Percentiles rank a stretch among this genome's conserved stretches.
phyloP scores from a whole-genome alignment of 2,113 vertebrate genomes.

The Pedetes capensis region DNA sequence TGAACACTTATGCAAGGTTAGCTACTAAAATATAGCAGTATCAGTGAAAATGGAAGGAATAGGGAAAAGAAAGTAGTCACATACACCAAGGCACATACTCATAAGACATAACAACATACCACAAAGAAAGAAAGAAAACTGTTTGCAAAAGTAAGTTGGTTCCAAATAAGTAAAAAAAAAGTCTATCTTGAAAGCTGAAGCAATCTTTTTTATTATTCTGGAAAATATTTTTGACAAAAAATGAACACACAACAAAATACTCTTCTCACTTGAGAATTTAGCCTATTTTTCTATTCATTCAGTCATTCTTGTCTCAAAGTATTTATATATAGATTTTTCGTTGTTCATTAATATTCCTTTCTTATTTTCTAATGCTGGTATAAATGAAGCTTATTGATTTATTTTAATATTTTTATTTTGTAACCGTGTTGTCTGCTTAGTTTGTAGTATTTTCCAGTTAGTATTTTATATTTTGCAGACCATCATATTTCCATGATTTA shows the following conservation, averaged over 20 bases:
- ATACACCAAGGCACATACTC: background rate
- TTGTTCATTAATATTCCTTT: background rate
- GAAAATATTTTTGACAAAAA: background rate
- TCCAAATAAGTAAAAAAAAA: background rate
- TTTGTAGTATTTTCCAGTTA: background rate
- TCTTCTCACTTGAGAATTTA: background rate
- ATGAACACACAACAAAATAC: background rate
- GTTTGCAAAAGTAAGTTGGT: background rate
- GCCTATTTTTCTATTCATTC: background rate
- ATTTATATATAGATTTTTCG: background rate
- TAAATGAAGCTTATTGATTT: background rate
- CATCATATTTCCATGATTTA: background rate
- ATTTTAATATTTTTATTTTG: background rate
- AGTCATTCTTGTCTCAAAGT: background rate
- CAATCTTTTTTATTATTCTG: background rate
- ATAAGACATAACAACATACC: background rate
- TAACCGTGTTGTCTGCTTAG: background rate
- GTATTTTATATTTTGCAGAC: background rate
- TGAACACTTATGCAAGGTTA: background rate
- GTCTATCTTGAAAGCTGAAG: background rate
- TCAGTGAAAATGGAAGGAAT: background rate
- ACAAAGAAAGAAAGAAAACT: background rate
- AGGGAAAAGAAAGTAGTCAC: background rate
- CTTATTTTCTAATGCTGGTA: background rate
- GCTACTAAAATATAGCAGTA: background rate